Evolutionary conservation across 1,140 invertebrate species (phyloP).

Genomic region (Dinoponera quadriceps): DNA sequence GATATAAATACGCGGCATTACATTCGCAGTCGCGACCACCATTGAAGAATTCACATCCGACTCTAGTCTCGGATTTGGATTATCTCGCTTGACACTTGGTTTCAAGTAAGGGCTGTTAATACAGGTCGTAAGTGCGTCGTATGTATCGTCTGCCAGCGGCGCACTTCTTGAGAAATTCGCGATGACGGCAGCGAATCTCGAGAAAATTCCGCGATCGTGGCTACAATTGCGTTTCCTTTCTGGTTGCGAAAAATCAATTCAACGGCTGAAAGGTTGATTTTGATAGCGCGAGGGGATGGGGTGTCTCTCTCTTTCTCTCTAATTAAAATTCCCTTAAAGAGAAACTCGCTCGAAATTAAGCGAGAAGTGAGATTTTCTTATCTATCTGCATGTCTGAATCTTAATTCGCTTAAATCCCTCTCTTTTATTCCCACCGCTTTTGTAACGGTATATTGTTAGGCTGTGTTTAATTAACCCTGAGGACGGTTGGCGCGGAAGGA

Average conservation of each 20-base stretch:
- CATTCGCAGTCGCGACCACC: too few species aligned
- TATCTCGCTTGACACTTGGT: too few species aligned
- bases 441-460: not conserved
- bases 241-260: not conserved
- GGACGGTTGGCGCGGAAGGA: too few species aligned
- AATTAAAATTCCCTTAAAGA: constrained; percentile 27
- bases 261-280: not conserved
- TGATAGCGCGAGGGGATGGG: not conserved
- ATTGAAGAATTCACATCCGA: too few species aligned
- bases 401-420: not conserved
- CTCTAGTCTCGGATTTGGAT: too few species aligned
- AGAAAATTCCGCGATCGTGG: too few species aligned
- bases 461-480: not conserved
- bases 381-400: not conserved
- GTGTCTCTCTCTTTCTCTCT: not conserved
- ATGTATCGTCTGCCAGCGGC: too few species aligned
- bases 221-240: not conserved
- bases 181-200: too few species aligned
- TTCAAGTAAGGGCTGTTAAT: too few species aligned
- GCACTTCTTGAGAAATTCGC: too few species aligned
- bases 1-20: too few species aligned
- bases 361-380: not conserved
- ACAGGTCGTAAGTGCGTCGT: too few species aligned
- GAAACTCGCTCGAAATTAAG: not conserved
- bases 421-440: constrained; percentile 2